Evolutionary conservation across 2,888 invertebrate genomes (phyloP).

Genomic region (Nymphalis urticae): DNA sequence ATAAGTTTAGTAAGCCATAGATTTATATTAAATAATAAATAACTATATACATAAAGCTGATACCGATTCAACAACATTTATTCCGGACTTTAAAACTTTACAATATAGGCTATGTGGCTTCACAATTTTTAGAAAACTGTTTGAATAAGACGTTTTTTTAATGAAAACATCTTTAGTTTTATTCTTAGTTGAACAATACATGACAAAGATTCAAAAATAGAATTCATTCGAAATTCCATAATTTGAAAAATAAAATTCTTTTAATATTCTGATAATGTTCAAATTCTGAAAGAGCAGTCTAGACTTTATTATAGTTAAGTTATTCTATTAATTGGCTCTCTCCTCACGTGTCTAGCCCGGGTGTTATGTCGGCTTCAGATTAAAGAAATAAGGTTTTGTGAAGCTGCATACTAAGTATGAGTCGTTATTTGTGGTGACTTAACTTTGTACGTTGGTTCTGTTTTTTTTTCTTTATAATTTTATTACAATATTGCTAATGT

Average conservation of each 20-base stretch:
- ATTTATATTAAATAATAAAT: too few relatives aligned
- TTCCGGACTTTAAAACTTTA: too few relatives aligned
- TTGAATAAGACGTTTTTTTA: too few relatives aligned
- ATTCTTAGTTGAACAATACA: too few relatives aligned
- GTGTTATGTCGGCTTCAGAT: slow-evolving; percentile 30
- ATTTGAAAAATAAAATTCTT: not conserved
- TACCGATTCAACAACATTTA: too few relatives aligned
- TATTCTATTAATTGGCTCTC: slow-evolving; percentile 24
- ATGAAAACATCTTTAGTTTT: too few relatives aligned
- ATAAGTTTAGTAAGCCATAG: too few relatives aligned
- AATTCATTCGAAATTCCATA: not conserved
- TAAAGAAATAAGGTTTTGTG: slow-evolving; percentile 33
- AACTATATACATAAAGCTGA: too few relatives aligned
- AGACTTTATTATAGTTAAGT: slow-evolving; percentile 18
- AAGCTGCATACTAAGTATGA: slow-evolving; percentile 31
- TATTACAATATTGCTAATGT: too few relatives aligned
- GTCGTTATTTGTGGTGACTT: slow-evolving; percentile 14
- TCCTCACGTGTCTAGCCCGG: slow-evolving; percentile 16
- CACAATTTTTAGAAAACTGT: too few relatives aligned
- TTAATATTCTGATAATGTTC: not conserved
- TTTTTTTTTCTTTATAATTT: not conserved
- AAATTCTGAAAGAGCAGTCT: slow-evolving; percentile 6
- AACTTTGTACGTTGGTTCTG: not conserved
- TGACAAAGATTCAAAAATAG: too few relatives aligned
- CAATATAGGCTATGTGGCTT: too few relatives aligned